These are phyloP conservation scores for Drosophila micromelanica DNA, from an alignment of 1,140 invertebrate genomes.

Conservation along the genomic window DNA sequence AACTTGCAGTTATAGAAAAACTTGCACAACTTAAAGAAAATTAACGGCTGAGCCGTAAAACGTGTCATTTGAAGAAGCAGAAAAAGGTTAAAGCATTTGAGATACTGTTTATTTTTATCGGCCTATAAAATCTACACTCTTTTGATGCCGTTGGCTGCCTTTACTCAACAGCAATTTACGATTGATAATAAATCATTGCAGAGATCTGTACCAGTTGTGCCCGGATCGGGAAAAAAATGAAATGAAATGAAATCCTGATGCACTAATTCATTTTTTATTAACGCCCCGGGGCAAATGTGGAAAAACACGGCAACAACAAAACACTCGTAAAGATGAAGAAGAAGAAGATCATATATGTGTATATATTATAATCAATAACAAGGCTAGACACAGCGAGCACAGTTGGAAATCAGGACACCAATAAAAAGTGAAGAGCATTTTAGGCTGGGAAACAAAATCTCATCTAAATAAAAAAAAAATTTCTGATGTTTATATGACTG, in stretches of 20 bases:
- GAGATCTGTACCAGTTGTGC: constrained; percentile 11
- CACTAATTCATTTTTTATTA: constrained; percentile 81
- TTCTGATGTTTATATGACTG: constrained; percentile 76
- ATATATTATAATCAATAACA: constrained; percentile 67
- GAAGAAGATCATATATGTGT: constrained; percentile 2
- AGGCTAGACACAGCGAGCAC: constrained; percentile 46
- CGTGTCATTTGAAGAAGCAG: constrained; percentile 3
- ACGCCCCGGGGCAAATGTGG: constrained; percentile 48
- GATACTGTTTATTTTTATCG: constrained; percentile 27
- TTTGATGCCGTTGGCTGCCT: constrained; percentile 25
- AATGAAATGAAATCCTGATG: constrained; percentile 51
- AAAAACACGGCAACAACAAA: constrained; percentile 35
- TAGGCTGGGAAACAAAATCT: constrained; percentile 47
- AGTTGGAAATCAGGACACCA: constrained; percentile 80
- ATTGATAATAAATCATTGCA: constrained; percentile 70
- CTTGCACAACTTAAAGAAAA: constrained; percentile 15
- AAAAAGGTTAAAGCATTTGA: constrained; percentile 9
- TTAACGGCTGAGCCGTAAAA: constrained; percentile 12
- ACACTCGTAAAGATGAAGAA: constrained; percentile 13
- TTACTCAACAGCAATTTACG: constrained; percentile 62
- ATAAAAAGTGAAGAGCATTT: constrained; percentile 59
- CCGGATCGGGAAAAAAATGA: constrained; percentile 28
- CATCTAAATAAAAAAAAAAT: constrained; percentile 72
- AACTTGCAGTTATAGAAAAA: constrained; percentile 3
- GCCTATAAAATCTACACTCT: constrained; percentile 49